phyloP scores from a whole-genome alignment of 2,113 vertebrate species.

The Alaudala cheleensis region DNA sequence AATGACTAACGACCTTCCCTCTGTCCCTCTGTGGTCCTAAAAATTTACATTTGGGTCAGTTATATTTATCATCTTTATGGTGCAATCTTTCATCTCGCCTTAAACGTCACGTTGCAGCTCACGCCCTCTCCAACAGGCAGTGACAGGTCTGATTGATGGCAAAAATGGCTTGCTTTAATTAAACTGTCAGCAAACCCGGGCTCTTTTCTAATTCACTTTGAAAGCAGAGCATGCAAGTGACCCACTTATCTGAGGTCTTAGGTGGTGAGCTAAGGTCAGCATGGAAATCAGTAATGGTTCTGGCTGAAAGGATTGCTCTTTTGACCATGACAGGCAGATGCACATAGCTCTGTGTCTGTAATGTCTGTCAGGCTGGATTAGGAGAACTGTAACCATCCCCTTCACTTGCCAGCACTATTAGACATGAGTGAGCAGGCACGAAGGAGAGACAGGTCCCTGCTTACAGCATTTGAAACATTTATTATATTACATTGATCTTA shows the following conservation, averaged over 20 bases:
- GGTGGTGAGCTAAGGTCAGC: slow-evolving; percentile 56
- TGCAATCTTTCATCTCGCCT: slow-evolving; percentile 23
- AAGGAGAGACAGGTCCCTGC: neutral
- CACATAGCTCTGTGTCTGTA: neutral
- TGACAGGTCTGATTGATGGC: slow-evolving; percentile 43
- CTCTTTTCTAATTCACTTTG: slow-evolving; percentile 41
- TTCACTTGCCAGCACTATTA: slow-evolving; percentile 13
- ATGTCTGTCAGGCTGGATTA: slow-evolving; percentile 32
- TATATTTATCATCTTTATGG: slow-evolving; percentile 45
- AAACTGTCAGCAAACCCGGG: slow-evolving; percentile 66
- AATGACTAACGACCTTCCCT: neutral
- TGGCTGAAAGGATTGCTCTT: slow-evolving; percentile 36
- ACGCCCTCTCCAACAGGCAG: slow-evolving; percentile 1
- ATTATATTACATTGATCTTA: slow-evolving; percentile 34
- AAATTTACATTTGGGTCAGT: slow-evolving; percentile 46
- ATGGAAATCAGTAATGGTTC: slow-evolving; percentile 49
- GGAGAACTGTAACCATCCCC: neutral
- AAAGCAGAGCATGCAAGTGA: slow-evolving; percentile 44
- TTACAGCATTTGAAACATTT: slow-evolving; percentile 18
- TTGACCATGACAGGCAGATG: slow-evolving; percentile 36
- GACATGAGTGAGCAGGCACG: slow-evolving; percentile 7
- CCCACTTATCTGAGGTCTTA: slow-evolving; percentile 61
- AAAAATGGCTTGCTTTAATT: slow-evolving; percentile 69
- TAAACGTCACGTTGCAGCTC: neutral
- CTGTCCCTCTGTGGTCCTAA: neutral